Conservation (phyloP, 2,797 vertebrate species). For the Esox masquinongy region DNA sequence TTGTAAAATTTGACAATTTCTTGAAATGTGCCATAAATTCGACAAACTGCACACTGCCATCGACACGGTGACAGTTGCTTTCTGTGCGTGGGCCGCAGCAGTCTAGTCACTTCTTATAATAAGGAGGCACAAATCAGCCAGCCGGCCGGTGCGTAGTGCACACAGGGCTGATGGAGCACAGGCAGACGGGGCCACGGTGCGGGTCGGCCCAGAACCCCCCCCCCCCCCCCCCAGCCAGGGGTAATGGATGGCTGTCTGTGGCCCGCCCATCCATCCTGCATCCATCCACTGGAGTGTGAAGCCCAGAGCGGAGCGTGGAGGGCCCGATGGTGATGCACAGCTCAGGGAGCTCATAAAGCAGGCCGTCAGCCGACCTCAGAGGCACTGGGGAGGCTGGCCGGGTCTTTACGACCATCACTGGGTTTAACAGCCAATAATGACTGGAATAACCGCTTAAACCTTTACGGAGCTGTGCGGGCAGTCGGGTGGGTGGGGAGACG, state of each 20-base stretch:
- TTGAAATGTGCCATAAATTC: slow-evolving; percentile 93
- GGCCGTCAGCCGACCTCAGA: slow-evolving; percentile 86
- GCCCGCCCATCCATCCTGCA: slow-evolving; percentile 74
- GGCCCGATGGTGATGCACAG: slow-evolving; percentile 82
- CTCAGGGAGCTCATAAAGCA: slow-evolving; percentile 88
- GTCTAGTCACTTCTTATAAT: slow-evolving; percentile 89
- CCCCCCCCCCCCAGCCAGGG: slow-evolving; percentile 73
- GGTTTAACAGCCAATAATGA: slow-evolving; percentile 88
- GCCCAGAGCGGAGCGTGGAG: slow-evolving; percentile 1
- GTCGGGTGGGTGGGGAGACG: slow-evolving; percentile 11
- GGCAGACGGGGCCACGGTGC: slow-evolving; percentile 46
- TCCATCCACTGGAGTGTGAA: slow-evolving; percentile 26
- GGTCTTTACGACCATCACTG: slow-evolving; percentile 83
- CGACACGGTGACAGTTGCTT: slow-evolving; percentile 84
- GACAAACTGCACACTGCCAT: slow-evolving; percentile 83
- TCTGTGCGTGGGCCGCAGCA: slow-evolving; percentile 81
- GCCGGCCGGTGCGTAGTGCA: slow-evolving; percentile 68
- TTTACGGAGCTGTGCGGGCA: slow-evolving; percentile 67
- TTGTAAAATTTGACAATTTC: slow-evolving; percentile 97
- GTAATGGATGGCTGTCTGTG: slow-evolving; percentile 84
- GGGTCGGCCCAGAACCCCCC: slow-evolving; percentile 53
- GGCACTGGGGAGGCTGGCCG: slow-evolving; percentile 76
- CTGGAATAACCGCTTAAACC: slow-evolving; percentile 81
- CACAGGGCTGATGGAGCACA: slow-evolving; percentile 76
- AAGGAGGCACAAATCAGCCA: slow-evolving; percentile 95